Base-by-base conservation (phyloP, 2,888 invertebrate species). In the Nymphalis urticae region DNA sequence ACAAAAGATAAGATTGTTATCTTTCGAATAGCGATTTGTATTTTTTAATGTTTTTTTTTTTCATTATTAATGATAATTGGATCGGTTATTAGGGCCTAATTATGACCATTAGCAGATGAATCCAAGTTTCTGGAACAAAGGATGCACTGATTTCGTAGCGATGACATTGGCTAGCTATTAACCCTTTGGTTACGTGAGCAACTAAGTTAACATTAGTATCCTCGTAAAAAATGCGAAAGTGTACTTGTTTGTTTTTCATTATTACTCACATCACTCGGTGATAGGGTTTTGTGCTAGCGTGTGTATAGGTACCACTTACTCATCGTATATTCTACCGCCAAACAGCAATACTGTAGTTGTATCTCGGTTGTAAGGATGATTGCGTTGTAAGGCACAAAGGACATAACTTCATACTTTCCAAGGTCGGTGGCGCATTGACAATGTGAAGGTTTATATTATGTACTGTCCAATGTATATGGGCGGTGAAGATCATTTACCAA, bases 1-100 rank as follows among this genome's bases (percentile, higher is more conserved):
- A 70, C 50, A 47, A n/a, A 47, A 61, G 72, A 70, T 72, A 68
- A 70, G 68, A 63, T 72, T n/a, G 7, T 64, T 68, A 65, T 70
- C 56, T 53, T 54, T 53, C 0, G n/a, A 32, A 63, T 53, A 21
- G 51, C 42, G 16, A 32, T 51, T 47, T 42, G n/a, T 27, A 27
- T 21, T 54, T 51, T 17, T 36, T 67, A 36, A n/a, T 24, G 32
- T 36, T 58, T 42, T 21, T 10, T 27, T 27, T n/a, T 53, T 27
- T 27, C 32, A 21, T 62, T 48, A 53, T 60, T 8, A n/a, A 19
- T n/a, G 42, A 42, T 19, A 42, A 42, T 58, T 19, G 58, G 19
- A 62, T 19, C 42, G 47, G 53, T 59, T 51, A 66, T 69, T 69
- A 69, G 66, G 69, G 66, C 48, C n/a, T 58, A 62, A 71, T 69